These are phyloP conservation scores for Setophaga petechia DNA, from an alignment of 2,113 vertebrate genomes.

Conservation along the genomic window DNA sequence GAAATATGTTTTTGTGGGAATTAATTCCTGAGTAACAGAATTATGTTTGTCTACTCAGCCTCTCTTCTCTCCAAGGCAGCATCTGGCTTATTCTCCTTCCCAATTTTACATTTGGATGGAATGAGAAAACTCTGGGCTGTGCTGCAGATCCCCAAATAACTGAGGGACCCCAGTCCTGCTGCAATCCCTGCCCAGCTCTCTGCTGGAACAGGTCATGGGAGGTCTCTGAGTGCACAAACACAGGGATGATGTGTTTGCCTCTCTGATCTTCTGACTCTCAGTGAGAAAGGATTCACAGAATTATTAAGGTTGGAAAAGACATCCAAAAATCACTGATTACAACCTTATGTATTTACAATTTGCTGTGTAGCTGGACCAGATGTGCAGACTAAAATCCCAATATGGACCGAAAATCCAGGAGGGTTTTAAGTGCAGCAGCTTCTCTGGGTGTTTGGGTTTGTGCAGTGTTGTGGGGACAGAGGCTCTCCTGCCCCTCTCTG, in stretches of 20 bases:
- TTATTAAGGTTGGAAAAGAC: background rate
- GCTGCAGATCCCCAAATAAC: background rate
- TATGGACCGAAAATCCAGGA: background rate
- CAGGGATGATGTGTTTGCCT: background rate
- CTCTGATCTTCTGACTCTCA: rapidly evolving
- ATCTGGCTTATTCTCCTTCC: constrained; percentile 19
- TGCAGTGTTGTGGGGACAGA: rapidly evolving
- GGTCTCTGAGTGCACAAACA: background rate
- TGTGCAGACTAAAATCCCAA: background rate
- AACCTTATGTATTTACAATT: background rate
- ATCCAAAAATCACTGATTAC: background rate
- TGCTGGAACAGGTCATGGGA: background rate
- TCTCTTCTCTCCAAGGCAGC: background rate
- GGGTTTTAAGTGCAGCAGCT: background rate
- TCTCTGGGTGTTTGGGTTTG: background rate
- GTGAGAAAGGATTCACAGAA: background rate
- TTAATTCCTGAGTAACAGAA: constrained; percentile 58
- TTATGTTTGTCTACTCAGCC: constrained; percentile 24
- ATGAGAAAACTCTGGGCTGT: background rate
- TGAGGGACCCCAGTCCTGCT: background rate
- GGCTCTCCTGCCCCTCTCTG: rapidly evolving
- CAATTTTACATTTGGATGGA: background rate
- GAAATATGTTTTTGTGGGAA: constrained; percentile 64
- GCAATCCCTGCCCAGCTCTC: background rate
- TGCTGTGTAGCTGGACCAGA: background rate